A percentile compares a stretch with the other conserved stretches of the same genome.
Evolutionary conservation across 1,140 invertebrate genomes (phyloP).

Genomic region (Globodera rostochiensis): DNA sequence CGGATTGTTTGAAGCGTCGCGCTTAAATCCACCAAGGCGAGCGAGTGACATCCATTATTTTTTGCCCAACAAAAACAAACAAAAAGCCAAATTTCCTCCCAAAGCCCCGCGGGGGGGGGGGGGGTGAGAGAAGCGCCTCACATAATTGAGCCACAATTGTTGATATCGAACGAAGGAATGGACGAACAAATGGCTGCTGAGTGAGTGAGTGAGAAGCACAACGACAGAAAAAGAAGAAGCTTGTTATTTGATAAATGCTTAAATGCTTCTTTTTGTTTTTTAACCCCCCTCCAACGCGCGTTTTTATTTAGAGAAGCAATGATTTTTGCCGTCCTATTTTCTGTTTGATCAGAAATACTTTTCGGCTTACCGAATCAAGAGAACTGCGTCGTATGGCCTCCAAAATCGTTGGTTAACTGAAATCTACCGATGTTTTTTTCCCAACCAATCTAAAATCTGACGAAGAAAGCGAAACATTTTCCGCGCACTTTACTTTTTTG

Average conservation of each 20-base stretch:
- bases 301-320: too few relatives aligned
- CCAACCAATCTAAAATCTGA: too few relatives aligned
- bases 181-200: background rate
- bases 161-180: background rate
- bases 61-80: background rate
- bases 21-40: background rate
- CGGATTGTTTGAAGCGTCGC: too few relatives aligned
- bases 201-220: background rate
- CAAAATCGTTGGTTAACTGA: too few relatives aligned
- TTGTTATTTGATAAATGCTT: background rate
- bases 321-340: too few relatives aligned
- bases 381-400: too few relatives aligned
- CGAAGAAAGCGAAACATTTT: too few relatives aligned
- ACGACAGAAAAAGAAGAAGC: background rate
- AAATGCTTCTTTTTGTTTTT: background rate
- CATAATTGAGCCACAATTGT: constrained; percentile 3
- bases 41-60: background rate
- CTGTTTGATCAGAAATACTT: too few relatives aligned
- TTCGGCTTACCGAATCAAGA: too few relatives aligned
- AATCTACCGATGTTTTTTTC: too few relatives aligned
- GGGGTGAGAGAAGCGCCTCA: background rate
- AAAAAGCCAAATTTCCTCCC: background rate
- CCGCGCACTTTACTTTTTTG: too few relatives aligned
- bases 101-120: background rate
- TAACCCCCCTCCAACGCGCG: background rate